Conservation (phyloP, 2,888 invertebrate species). For the Tetrapedia diversipes region DNA sequence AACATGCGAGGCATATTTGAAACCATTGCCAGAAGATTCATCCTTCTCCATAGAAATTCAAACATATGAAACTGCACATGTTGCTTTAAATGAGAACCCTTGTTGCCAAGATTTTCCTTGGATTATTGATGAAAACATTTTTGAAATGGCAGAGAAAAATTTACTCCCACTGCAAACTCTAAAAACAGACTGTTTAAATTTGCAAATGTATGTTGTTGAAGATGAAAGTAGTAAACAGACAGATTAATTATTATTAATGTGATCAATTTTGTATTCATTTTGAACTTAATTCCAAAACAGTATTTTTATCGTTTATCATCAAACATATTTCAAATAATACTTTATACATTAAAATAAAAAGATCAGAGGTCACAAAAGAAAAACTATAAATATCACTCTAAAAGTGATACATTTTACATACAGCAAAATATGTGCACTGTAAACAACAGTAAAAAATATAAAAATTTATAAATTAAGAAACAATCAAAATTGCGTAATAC, state of each 20-base stretch:
- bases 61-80: slow-evolving; percentile 85
- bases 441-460: too few species aligned
- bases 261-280: background rate
- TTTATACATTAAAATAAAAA: too few species aligned
- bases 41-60: slow-evolving; percentile 86
- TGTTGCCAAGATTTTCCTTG: slow-evolving; percentile 84
- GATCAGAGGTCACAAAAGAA: too few species aligned
- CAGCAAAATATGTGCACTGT: too few species aligned
- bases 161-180: slow-evolving; percentile 83
- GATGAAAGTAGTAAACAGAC: slow-evolving; percentile 51
- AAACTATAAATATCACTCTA: too few species aligned
- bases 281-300: too few species aligned
- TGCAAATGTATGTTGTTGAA: slow-evolving; percentile 74
- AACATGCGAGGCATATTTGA: slow-evolving; percentile 83
- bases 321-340: too few species aligned
- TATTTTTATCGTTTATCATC: too few species aligned
- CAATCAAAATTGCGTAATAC: too few species aligned
- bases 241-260: background rate
- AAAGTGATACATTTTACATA: too few species aligned
- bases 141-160: slow-evolving; percentile 72
- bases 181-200: slow-evolving; percentile 80
- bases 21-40: slow-evolving; percentile 84
- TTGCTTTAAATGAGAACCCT: slow-evolving; percentile 84
- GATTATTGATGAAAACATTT: slow-evolving; percentile 78
- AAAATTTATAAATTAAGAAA: too few species aligned